Evolutionary conservation across 1,140 invertebrate genomes (phyloP).

Genomic region (Gonioctena quinquepunctata): DNA sequence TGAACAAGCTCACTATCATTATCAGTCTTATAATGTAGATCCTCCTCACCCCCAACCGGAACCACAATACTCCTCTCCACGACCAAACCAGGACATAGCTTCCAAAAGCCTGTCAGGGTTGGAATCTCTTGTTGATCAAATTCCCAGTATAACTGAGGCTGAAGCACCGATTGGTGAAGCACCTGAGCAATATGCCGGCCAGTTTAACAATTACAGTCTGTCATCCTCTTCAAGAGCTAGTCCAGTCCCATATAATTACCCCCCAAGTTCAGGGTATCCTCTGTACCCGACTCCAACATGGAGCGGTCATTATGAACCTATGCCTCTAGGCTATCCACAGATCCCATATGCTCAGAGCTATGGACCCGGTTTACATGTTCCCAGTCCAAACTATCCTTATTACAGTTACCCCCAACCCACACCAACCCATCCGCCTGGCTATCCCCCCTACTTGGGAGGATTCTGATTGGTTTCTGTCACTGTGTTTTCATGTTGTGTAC

Average conservation of each 20-base stretch:
- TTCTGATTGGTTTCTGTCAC: conserved; percentile 60
- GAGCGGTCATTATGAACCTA: conserved; percentile 52
- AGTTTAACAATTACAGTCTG: conserved; percentile 46
- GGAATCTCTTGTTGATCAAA: conserved; percentile 88
- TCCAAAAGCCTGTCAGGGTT: conserved; percentile 86
- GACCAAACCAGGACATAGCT: conserved; percentile 72
- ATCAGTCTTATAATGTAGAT: conserved; percentile 49
- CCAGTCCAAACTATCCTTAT: conserved; percentile 62
- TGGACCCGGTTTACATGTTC: conserved; percentile 59
- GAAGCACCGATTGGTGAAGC: conserved; percentile 52
- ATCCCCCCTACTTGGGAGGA: conserved; percentile 60
- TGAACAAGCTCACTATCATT: conserved; percentile 49
- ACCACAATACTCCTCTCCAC: conserved; percentile 52
- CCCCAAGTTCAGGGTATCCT: conserved; percentile 47
- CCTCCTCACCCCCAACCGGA: conserved; percentile 28
- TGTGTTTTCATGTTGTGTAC: conserved; percentile 58
- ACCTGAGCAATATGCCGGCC: conserved; percentile 47
- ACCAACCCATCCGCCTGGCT: conserved; percentile 57
- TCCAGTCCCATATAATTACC: conserved; percentile 52
- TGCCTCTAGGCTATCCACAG: conserved; percentile 51
- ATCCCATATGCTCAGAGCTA: conserved; percentile 53
- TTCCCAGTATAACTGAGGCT: conserved; percentile 81
- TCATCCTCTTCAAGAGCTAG: conserved; percentile 45
- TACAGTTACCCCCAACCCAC: conserved; percentile 55
- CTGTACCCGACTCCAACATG: conserved; percentile 54